These are phyloP conservation scores for Cheumatopsyche charites DNA, from an alignment of 1,140 invertebrate species.

Conservation along the genomic window DNA sequence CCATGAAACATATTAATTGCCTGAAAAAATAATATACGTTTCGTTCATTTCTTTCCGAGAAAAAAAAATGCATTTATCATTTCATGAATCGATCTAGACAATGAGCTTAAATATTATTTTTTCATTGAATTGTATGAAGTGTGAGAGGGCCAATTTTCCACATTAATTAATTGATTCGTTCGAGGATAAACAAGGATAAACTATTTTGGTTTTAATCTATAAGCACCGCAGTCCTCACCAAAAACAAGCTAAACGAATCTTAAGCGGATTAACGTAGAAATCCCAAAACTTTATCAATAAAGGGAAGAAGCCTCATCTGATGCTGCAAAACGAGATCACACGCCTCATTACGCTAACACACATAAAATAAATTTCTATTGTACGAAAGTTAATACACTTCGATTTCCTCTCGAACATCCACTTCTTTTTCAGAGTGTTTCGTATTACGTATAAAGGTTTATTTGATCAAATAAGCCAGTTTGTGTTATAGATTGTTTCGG, in stretches of 20 bases:
- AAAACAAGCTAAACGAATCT: slow-evolving; percentile 33
- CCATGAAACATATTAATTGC: too few species aligned
- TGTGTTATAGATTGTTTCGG: too few species aligned
- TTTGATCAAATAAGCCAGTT: too few species aligned
- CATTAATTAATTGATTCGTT: slow-evolving; percentile 22
- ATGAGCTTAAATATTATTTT: too few species aligned
- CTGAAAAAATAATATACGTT: too few species aligned
- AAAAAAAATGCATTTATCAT: too few species aligned
- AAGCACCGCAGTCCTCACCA: slow-evolving; percentile 29
- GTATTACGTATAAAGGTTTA: too few species aligned
- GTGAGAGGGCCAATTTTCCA: not conserved
- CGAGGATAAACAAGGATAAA: slow-evolving; percentile 24
- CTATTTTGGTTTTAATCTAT: slow-evolving; percentile 32
- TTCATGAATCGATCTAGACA: too few species aligned
- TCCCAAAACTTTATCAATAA: slow-evolving; percentile 35
- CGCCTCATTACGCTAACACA: slow-evolving; percentile 2
- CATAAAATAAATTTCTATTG: not conserved
- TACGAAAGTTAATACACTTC: too few species aligned
- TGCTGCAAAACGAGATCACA: slow-evolving; percentile 14
- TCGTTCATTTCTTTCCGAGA: too few species aligned
- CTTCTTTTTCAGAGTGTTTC: not conserved
- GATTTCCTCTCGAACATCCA: too few species aligned
- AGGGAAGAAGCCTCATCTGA: not conserved
- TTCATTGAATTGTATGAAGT: not conserved
- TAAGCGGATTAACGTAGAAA: slow-evolving; percentile 32